Conservation (phyloP, 2,113 vertebrate species). For the Lepisosteus oculatus region DNA sequence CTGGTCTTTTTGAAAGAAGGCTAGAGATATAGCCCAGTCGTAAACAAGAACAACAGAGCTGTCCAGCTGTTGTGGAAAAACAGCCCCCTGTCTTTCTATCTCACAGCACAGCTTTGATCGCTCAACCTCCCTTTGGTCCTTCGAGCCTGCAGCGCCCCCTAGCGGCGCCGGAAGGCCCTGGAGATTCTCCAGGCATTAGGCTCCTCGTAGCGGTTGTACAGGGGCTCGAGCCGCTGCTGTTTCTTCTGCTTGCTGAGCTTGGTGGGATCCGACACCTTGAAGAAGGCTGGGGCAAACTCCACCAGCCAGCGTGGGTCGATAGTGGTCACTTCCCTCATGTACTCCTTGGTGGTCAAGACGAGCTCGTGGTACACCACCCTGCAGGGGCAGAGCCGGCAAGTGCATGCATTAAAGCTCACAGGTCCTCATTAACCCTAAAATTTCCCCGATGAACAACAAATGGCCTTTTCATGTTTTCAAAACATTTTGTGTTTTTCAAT, state of each 20-base stretch:
- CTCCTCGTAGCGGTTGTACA: slow-evolving; percentile 97
- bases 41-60: too few relatives aligned
- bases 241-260: slow-evolving; percentile 99
- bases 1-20: too few relatives aligned
- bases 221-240: slow-evolving; percentile 89
- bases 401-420: neutral
- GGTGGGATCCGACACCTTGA: slow-evolving; percentile 95
- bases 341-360: slow-evolving; percentile 96
- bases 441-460: too few relatives aligned
- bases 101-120: too few relatives aligned
- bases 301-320: slow-evolving; percentile 97
- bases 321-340: slow-evolving; percentile 97
- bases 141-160: slow-evolving; percentile 15
- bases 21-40: too few relatives aligned
- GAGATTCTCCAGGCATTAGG: slow-evolving; percentile 98
- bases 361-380: slow-evolving; percentile 98
- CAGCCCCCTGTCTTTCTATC: too few relatives aligned
- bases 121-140: too few relatives aligned
- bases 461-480: too few relatives aligned
- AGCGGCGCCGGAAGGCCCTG: slow-evolving; percentile 86
- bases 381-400: neutral
- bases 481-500: too few relatives aligned
- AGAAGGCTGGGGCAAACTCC: slow-evolving; percentile 94
- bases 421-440: too few relatives aligned
- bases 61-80: too few relatives aligned